Evolutionary conservation across 2,797 vertebrate genomes (phyloP).

Genomic region (Sebastes diploproa): DNA sequence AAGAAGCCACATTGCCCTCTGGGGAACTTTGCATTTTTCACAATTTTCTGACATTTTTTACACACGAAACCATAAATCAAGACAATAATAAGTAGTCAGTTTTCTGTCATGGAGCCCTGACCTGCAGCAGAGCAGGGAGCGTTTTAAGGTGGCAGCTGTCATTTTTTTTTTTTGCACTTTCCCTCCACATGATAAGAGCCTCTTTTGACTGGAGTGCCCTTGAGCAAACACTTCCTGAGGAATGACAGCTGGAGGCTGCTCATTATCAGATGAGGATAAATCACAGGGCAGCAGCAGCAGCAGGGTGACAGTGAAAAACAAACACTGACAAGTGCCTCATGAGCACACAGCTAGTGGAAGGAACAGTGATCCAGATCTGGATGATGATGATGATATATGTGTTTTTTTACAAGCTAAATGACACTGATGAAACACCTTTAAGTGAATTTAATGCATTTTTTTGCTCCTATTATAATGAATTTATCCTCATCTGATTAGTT

Average conservation of each 20-base stretch:
- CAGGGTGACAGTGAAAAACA: slow-evolving; percentile 39
- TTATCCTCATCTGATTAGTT: background rate
- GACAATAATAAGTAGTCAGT: background rate
- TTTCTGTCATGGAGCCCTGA: background rate
- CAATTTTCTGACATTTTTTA: background rate
- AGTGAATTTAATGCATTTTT: background rate
- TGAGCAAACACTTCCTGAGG: slow-evolving; percentile 80
- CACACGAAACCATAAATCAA: background rate
- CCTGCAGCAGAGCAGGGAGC: background rate
- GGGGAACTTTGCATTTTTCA: background rate
- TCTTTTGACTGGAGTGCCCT: slow-evolving; percentile 70
- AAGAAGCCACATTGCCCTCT: background rate
- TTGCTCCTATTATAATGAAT: background rate
- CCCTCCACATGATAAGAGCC: slow-evolving; percentile 76
- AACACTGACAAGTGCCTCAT: slow-evolving; percentile 48
- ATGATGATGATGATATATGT: background rate
- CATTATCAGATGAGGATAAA: slow-evolving; percentile 67
- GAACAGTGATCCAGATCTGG: background rate
- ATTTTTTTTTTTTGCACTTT: slow-evolving; percentile 47
- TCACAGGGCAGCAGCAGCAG: slow-evolving; percentile 43
- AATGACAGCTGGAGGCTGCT: slow-evolving; percentile 49
- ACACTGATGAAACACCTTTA: background rate
- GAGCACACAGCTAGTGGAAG: background rate
- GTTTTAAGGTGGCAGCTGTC: slow-evolving; percentile 15
- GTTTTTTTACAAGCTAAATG: background rate